A percentile compares a stretch with the other conserved stretches of the same genome.
phyloP scores from a whole-genome alignment of 92 coral and sea anemone genomes.

The Galaxea fascicularis region DNA sequence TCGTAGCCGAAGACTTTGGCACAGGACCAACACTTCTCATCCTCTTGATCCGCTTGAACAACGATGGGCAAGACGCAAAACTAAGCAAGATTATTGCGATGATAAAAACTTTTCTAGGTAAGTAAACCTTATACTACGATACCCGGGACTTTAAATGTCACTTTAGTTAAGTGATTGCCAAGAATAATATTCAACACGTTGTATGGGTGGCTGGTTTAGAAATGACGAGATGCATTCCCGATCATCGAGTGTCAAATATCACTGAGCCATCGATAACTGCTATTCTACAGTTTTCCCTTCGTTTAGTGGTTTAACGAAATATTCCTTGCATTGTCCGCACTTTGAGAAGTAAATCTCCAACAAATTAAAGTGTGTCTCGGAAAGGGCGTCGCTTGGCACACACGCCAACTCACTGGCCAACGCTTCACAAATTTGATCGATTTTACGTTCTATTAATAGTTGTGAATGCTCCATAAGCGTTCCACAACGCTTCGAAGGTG shows the following conservation, averaged over 20 bases:
- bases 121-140: neutral
- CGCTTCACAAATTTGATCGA: neutral
- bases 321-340: neutral
- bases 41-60: conserved; percentile 1
- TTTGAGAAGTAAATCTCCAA: conserved; percentile 1
- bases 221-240: neutral
- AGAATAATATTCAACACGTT: neutral
- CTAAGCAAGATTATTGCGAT: conserved; percentile 21
- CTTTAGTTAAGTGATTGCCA: conserved; percentile 1
- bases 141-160: neutral
- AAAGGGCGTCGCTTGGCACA: neutral
- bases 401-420: neutral
- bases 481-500: neutral
- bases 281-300: neutral
- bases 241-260: neutral
- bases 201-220: neutral
- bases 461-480: neutral
- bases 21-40: neutral
- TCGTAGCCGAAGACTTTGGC: neutral
- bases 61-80: neutral
- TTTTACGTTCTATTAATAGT: neutral
- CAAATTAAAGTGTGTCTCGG: neutral
- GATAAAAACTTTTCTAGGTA: conserved; percentile 34
- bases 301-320: neutral
- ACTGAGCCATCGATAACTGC: neutral